Conservation (phyloP, 2,113 vertebrate species). For the Puntigrus tetrazona region DNA sequence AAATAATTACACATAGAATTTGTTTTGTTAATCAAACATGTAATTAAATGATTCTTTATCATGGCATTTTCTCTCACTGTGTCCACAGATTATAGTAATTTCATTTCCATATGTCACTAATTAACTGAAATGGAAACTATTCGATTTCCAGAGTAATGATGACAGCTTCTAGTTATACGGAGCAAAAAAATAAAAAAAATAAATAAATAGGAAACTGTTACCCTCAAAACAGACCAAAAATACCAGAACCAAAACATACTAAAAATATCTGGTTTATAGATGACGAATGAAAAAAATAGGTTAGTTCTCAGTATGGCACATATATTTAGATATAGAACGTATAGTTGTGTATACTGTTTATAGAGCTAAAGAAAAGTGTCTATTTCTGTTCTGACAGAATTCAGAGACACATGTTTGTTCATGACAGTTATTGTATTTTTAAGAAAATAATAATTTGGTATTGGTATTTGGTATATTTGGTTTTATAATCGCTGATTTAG, state of each 20-base stretch:
- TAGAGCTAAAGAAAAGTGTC: background rate
- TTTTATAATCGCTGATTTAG: background rate
- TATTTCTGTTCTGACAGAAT: background rate
- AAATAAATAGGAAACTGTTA: too few relatives aligned
- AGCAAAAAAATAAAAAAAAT: too few relatives aligned
- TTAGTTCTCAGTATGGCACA: background rate
- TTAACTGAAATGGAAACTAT: slow-evolving; percentile 12
- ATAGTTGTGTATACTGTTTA: background rate
- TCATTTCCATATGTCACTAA: slow-evolving; percentile 37
- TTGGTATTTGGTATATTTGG: too few relatives aligned
- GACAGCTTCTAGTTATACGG: background rate
- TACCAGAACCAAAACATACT: background rate
- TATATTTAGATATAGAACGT: background rate
- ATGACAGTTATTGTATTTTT: background rate
- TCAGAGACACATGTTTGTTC: background rate
- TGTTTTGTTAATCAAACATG: slow-evolving; percentile 37
- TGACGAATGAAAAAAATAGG: slow-evolving; percentile 17
- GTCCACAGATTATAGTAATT: slow-evolving; percentile 24
- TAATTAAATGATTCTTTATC: slow-evolving; percentile 18
- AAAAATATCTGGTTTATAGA: slow-evolving; percentile 1
- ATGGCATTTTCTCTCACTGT: slow-evolving; percentile 2
- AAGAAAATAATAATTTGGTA: background rate
- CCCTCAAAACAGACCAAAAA: background rate
- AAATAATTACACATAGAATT: slow-evolving; percentile 33
- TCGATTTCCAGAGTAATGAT: slow-evolving; percentile 4